Evolutionary conservation across 2,888 invertebrate genomes (phyloP), one percentile per base, ranked within the genome.

Genomic region (Acrocyrtus sp.): DNA sequence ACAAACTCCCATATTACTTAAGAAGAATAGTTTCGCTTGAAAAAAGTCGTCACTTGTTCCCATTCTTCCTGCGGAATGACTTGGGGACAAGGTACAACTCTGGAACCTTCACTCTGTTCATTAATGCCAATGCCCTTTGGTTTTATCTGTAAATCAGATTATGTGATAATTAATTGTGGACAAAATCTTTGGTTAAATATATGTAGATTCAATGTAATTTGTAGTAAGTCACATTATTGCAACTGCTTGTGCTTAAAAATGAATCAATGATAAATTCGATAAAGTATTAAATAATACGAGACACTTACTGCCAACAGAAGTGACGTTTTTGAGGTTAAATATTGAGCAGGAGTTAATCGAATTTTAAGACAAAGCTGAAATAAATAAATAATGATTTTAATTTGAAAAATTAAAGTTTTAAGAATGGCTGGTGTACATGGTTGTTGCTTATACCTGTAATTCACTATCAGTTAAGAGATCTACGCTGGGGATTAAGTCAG

Each of bases 271-370:
- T n/a, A n/a, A n/a, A n/a, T n/a, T n/a, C n/a, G n/a, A n/a, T n/a
- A n/a, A n/a, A n/a, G 12, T 45, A 54, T 10, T 22, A 45, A 48
- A 62, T 51, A 8, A 63, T 43, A 22, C 8, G 53, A 24, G 21
- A 41, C 34, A 66, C 74, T 69, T 69, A 74, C 74, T 26, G 63
- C 91, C 83, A 91, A 89, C 69, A 96, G 87, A 76, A 95, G 88
- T 81, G 94, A 89, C 15, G 95, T 91, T 86, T 96, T 96, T 84
- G 95, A 87, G 3, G 94, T 93, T 81, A 94, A 89, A 87, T 95
- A 96, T 84, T 93, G 93, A 70, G 93, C 63, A 27, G 79, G 79
- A 15, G 67, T 65, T 12, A 79, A 26, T 27, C 68, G 65, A 4
- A 72, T 68, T 72, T 74, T 75, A 10, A 62, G n/a, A 68, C 79